These are phyloP conservation scores for Tetheella fluctuosa DNA, from an alignment of 2,888 invertebrate genomes.

Conservation along the genomic window DNA sequence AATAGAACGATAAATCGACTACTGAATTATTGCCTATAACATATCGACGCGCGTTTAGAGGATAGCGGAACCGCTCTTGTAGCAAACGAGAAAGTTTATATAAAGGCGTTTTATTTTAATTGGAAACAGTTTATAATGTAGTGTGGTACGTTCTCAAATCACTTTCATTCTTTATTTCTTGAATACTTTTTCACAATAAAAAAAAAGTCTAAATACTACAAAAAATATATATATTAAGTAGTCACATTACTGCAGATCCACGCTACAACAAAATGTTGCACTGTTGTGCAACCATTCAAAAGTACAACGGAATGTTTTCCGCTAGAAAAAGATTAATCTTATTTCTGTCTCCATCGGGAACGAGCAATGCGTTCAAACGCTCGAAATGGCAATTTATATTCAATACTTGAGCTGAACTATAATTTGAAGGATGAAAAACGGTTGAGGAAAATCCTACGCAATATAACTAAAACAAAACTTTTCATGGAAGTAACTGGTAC, in stretches of 20 bases:
- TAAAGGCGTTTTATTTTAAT: too few species aligned
- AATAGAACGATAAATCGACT: background rate
- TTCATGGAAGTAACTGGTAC: background rate
- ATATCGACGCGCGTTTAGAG: background rate
- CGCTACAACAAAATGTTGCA: background rate
- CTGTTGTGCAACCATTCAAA: background rate
- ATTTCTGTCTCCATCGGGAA: background rate
- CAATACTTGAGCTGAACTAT: constrained; percentile 6
- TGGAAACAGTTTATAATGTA: too few species aligned
- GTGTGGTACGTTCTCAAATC: too few species aligned
- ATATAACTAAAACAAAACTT: background rate
- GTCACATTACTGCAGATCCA: background rate
- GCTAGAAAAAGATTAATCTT: constrained; percentile 6
- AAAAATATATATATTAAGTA: too few species aligned
- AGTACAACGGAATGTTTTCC: background rate
- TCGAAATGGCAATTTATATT: constrained; percentile 12
- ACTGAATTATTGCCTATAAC: constrained; percentile 3
- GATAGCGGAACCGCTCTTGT: background rate
- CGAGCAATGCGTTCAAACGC: background rate
- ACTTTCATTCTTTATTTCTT: too few species aligned
- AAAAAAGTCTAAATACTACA: too few species aligned
- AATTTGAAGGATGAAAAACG: constrained; percentile 9
- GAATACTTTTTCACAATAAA: too few species aligned
- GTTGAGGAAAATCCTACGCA: background rate
- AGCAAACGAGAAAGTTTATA: too few species aligned